Evolutionary conservation across 2,797 vertebrate species (phyloP).

Genomic region (Acanthurus leucopareius): DNA sequence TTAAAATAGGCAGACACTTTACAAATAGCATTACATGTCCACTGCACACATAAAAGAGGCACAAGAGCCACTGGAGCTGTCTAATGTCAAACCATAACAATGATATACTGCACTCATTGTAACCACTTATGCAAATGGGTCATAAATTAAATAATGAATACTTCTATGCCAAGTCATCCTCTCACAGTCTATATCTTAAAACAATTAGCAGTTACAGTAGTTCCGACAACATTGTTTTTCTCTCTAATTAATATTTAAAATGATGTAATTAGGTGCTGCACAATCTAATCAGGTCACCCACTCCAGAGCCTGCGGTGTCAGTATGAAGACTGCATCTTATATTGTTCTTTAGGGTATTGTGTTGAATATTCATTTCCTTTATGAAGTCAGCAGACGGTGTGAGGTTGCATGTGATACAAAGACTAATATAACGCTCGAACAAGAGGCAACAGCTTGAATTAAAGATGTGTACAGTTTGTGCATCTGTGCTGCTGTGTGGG

Average conservation of each 20-base stretch:
- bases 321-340: conserved; percentile 18
- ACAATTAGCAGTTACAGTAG: conserved; percentile 44
- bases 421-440: background rate
- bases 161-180: conserved; percentile 27
- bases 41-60: conserved; percentile 19
- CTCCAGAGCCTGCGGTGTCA: conserved; percentile 31
- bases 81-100: conserved; percentile 40
- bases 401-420: background rate
- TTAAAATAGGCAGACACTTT: conserved; percentile 25
- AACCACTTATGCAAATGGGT: conserved; percentile 46
- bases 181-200: conserved; percentile 17
- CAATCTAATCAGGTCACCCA: conserved; percentile 51
- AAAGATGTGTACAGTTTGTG: background rate
- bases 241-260: conserved; percentile 46
- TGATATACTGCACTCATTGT: conserved; percentile 36
- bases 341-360: conserved; percentile 21
- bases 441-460: background rate
- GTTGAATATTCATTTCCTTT: conserved; percentile 25
- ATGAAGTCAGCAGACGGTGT: background rate
- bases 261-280: conserved; percentile 25
- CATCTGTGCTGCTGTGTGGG: conserved; percentile 8
- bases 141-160: conserved; percentile 39
- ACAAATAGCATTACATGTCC: conserved; percentile 29
- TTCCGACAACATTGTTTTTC: conserved; percentile 19
- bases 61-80: conserved; percentile 40